Base-by-base conservation (phyloP, 64 coral and sea anemone species). In the Pocillopora damicornis region DNA sequence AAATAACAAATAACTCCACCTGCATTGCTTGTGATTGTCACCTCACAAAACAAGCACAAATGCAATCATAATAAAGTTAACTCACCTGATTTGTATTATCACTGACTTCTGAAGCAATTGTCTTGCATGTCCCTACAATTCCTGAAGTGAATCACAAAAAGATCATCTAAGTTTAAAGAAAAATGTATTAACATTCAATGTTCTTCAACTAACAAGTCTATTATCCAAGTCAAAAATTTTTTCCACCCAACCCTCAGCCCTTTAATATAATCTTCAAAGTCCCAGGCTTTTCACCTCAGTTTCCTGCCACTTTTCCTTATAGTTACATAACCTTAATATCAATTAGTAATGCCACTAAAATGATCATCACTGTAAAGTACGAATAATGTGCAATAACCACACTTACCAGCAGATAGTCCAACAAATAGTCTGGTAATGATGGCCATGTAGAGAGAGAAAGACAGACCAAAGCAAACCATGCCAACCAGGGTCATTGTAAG, bases 1-100 rank as follows among this genome's bases (percentile, higher is more conserved):
- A 7, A 51, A 51, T 51, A 51, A 51, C 42, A 51, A 51, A 51
- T 51, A 51, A 51, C 2, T 51, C 42, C 42, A 51, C 42, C 42
- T 51, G 42, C 42, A 2, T 51, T 51, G 7, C 7, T 2, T 51
- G 42, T 51, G 2, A 51, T 4, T 51, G 42, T 51, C 42, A 51
- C 42, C 7, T 51, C 42, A 72, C 36, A 22, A 76, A 14, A 62
- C 5, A 37, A 26, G 25, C 57, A 59, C n/a, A 22, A 1, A 67
- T 1, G 22, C 1, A 73, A 2, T 10, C 18, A 80, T 11, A 61
- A 68, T 71, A 45, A 5, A 30, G 30, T 30, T 30, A 30, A 30
- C 30, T 30, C 30, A 94, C 92, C 81, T 94, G 92, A 42, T 94
- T 94, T 11, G 92, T 76, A 65, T 89, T 37, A 79, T 94, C 92